Percentiles rank a stretch among this genome's conserved stretches.
phyloP scores from a whole-genome alignment of 2,888 invertebrate species.

The Hipparchia semele region DNA sequence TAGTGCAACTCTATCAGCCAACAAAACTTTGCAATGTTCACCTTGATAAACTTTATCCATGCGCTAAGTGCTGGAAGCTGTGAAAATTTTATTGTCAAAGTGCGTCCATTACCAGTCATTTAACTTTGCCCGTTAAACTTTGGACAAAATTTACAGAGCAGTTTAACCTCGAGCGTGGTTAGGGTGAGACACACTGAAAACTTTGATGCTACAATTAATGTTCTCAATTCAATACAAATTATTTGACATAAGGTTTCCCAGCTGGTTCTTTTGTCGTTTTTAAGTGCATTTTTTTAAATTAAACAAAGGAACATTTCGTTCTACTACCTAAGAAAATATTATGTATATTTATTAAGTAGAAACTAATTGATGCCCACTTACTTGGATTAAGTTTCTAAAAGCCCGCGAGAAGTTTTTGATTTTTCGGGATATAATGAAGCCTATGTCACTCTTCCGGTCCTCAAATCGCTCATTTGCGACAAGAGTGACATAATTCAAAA shows the following conservation, averaged over 20 bases:
- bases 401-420: no score
- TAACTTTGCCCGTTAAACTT: conserved; percentile 67
- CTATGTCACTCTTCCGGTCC: no score
- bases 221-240: neutral
- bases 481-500: no score
- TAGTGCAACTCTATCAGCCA: neutral
- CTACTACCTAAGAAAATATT: no score
- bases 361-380: no score
- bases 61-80: conserved; percentile 51
- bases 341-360: no score
- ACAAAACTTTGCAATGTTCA: conserved; percentile 19
- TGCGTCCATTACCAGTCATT: conserved; percentile 67
- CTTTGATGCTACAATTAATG: neutral
- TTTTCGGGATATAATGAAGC: no score
- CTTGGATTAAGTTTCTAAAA: no score
- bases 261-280: no score
- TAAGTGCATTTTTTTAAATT: no score
- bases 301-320: no score
- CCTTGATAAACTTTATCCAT: conserved; percentile 34
- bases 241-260: neutral
- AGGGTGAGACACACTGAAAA: neutral
- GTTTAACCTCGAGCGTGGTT: conserved; percentile 17
- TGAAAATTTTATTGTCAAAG: conserved; percentile 64
- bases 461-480: no score
- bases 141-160: conserved; percentile 40